Evolutionary conservation across 2,888 invertebrate species (phyloP).

Genomic region (Chymomyza procnemis): DNA sequence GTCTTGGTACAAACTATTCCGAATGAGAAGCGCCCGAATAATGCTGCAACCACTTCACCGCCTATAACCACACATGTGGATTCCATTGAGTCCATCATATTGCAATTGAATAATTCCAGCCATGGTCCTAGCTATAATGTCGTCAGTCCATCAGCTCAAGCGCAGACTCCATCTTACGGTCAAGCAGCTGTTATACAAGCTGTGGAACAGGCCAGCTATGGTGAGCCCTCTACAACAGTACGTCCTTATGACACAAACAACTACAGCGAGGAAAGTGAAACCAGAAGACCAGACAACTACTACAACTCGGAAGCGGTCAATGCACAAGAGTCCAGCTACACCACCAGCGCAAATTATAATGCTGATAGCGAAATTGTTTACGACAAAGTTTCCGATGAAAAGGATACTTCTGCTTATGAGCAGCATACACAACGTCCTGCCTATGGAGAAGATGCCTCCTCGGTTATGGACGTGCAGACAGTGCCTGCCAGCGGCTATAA

Average conservation of each 20-base stretch:
- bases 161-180: constrained; percentile 53
- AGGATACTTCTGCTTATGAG: constrained; percentile 23
- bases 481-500: constrained; percentile 68
- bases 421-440: constrained; percentile 32
- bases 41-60: constrained; percentile 72
- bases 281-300: constrained; percentile 39
- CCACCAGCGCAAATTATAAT: constrained; percentile 39
- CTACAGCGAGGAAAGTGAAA: constrained; percentile 52
- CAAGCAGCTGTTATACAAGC: constrained; percentile 24
- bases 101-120: constrained; percentile 81
- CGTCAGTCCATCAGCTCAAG: constrained; percentile 44
- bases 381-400: constrained; percentile 45
- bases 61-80: constrained; percentile 79
- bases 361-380: constrained; percentile 29
- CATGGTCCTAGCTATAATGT: constrained; percentile 77
- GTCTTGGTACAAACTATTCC: constrained; percentile 65
- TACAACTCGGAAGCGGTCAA: constrained; percentile 30
- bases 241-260: constrained; percentile 27
- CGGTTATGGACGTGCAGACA: constrained; percentile 70
- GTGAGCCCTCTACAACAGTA: constrained; percentile 54
- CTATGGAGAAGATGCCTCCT: constrained; percentile 55
- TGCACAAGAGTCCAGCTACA: constrained; percentile 47
- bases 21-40: constrained; percentile 66
- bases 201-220: constrained; percentile 43
- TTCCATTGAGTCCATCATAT: constrained; percentile 82